These are phyloP conservation scores for Grallaria varia DNA, from an alignment of 2,113 vertebrate species.

Conservation along the genomic window DNA sequence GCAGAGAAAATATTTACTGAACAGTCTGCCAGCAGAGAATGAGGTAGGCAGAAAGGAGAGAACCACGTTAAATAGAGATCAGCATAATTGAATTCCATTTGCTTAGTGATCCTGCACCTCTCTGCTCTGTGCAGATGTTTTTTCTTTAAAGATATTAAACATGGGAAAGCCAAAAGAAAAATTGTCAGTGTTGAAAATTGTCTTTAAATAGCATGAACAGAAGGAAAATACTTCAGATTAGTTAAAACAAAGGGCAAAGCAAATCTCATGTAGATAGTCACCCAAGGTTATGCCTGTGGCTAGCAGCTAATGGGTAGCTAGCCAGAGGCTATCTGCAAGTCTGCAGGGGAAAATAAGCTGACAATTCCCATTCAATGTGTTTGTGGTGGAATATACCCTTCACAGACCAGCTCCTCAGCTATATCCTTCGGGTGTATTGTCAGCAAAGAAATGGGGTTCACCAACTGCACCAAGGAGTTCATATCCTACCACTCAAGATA, in stretches of 20 bases:
- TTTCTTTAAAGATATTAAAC: background rate
- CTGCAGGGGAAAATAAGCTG: background rate
- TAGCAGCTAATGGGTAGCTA: background rate
- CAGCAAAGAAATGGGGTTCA: background rate
- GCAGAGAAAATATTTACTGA: constrained; percentile 42
- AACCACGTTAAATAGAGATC: background rate
- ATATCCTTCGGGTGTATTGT: background rate
- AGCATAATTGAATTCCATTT: constrained; percentile 7
- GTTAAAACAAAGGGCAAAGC: background rate
- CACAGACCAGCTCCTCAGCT: background rate
- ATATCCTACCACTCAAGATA: background rate
- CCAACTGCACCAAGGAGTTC: background rate
- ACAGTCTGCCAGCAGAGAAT: constrained; percentile 1
- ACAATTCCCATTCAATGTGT: background rate
- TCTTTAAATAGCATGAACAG: background rate
- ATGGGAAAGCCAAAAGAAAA: background rate
- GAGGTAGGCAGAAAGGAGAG: constrained; percentile 16
- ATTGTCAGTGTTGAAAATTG: background rate
- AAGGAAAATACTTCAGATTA: background rate
- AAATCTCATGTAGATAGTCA: background rate
- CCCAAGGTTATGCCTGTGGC: background rate
- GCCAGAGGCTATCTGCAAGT: background rate
- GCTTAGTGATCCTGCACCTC: constrained; percentile 3
- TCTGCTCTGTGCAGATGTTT: background rate
- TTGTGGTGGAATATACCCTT: background rate